Percentiles rank a stretch among this genome's conserved stretches.
phyloP scores from a whole-genome alignment of 2,888 invertebrate species.

The Lypha dubia region DNA sequence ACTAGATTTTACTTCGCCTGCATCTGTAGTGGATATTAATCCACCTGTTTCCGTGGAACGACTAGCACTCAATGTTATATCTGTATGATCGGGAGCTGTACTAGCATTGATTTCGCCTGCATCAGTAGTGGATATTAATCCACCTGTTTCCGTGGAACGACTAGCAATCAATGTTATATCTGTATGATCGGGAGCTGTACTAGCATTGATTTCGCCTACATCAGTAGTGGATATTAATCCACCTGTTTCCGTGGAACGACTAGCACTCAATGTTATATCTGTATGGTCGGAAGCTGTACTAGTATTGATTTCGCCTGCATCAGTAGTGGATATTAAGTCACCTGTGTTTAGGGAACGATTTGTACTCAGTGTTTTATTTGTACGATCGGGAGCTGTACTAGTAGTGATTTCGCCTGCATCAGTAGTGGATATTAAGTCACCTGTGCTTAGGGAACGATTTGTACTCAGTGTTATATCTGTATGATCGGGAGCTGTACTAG shows the following conservation, averaged over 20 bases:
- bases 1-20: not conserved
- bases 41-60: not conserved
- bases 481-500: no score
- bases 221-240: not conserved
- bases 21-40: not conserved
- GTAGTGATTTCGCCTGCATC: not conserved
- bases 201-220: not conserved
- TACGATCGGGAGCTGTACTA: not conserved
- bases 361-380: not conserved
- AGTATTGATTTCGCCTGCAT: not conserved
- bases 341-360: not conserved
- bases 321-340: not conserved
- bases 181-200: no score
- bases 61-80: not conserved
- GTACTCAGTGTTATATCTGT: not conserved
- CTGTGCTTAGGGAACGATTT: not conserved
- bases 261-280: not conserved
- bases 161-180: not conserved
- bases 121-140: not conserved
- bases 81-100: no score
- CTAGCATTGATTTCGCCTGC: no score
- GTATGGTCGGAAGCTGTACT: no score
- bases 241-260: not conserved
- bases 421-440: not conserved
- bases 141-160: not conserved